Evolutionary conservation across 2,113 vertebrate genomes (phyloP).

Genomic region (Chionomys nivalis): DNA sequence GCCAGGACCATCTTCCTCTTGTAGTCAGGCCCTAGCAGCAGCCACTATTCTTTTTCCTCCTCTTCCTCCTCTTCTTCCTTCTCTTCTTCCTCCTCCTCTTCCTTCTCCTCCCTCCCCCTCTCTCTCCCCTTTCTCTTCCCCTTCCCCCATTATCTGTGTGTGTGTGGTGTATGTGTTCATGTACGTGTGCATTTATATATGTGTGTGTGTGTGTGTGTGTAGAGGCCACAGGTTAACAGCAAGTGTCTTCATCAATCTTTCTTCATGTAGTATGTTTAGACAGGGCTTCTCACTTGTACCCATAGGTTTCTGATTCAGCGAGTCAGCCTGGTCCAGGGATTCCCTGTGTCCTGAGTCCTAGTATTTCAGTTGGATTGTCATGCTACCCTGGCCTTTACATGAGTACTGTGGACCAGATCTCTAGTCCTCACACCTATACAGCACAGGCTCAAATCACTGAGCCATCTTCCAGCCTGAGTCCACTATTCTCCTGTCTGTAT

Average conservation of each 20-base stretch:
- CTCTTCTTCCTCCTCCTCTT: not conserved
- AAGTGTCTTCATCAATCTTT: not conserved
- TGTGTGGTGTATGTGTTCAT: not conserved
- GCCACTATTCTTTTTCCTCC: too few relatives aligned
- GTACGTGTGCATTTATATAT: too few relatives aligned
- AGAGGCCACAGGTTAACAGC: not conserved
- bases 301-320: not conserved
- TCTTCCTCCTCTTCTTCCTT: accelerated
- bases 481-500: not conserved
- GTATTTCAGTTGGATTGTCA: not conserved
- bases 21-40: too few relatives aligned
- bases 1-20: too few relatives aligned
- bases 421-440: not conserved
- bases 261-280: not conserved
- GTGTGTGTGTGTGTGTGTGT: not conserved
- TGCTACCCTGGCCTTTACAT: not conserved
- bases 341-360: not conserved
- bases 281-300: not conserved
- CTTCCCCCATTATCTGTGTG: too few relatives aligned
- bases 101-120: accelerated
- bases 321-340: not conserved
- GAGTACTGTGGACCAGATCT: not conserved
- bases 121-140: too few relatives aligned
- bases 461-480: too few relatives aligned
- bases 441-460: not conserved